A percentile compares a stretch with the other conserved stretches of the same genome.
Evolutionary conservation across 2,797 vertebrate species (phyloP).

Genomic region (Poeciliopsis paucimaculata): DNA sequence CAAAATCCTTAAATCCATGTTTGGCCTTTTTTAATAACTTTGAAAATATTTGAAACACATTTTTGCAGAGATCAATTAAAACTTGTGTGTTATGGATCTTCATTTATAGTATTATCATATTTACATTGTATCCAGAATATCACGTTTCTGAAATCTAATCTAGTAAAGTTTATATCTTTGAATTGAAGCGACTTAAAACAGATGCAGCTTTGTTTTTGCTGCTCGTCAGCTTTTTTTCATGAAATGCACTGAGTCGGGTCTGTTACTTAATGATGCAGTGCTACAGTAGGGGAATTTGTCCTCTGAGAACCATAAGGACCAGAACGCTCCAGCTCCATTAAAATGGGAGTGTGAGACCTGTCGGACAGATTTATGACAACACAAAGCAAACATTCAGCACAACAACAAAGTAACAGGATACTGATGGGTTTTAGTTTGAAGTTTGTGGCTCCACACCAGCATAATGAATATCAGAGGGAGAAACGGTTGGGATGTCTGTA

Average conservation of each 20-base stretch:
- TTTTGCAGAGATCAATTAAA: background rate
- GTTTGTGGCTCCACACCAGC: background rate
- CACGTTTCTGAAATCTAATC: background rate
- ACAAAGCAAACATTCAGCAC: constrained; percentile 3
- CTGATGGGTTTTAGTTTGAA: background rate
- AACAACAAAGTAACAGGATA: constrained; percentile 3
- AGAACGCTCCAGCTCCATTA: background rate
- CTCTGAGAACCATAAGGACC: constrained; percentile 1
- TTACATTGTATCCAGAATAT: background rate
- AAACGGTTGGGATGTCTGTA: background rate
- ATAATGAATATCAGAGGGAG: background rate
- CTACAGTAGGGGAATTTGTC: background rate
- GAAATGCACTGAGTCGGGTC: constrained; percentile 1
- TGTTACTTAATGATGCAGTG: background rate
- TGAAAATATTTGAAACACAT: background rate
- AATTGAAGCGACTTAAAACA: background rate
- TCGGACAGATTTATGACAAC: background rate
- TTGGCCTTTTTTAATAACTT: background rate
- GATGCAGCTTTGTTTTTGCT: background rate
- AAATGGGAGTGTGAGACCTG: background rate
- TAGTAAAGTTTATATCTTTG: background rate
- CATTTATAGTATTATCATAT: background rate
- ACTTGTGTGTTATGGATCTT: background rate
- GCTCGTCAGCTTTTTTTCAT: constrained; percentile 6
- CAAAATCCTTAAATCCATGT: background rate